Evolutionary conservation across 2,113 vertebrate genomes (phyloP).

Genomic region (Pagrus major): DNA sequence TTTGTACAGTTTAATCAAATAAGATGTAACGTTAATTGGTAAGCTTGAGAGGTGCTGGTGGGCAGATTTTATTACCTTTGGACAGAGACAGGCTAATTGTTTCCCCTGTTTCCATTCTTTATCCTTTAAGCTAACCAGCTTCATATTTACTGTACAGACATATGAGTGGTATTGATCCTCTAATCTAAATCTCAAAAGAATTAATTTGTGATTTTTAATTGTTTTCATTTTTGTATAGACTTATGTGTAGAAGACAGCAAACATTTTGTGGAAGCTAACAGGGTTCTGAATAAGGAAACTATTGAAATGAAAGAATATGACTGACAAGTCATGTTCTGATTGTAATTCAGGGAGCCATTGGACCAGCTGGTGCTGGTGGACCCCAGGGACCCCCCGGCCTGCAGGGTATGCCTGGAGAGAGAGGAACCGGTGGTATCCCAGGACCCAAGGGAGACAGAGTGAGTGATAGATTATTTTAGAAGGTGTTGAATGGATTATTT

Average conservation of each 20-base stretch:
- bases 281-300: too few relatives aligned
- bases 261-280: too few relatives aligned
- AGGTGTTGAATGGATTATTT: not conserved
- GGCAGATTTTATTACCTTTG: not conserved
- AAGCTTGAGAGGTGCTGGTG: not conserved
- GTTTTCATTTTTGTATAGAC: too few relatives aligned
- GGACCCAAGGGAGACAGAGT: conserved; percentile 97
- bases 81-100: not conserved
- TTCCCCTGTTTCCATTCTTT: not conserved
- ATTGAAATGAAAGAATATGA: not conserved
- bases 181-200: not conserved
- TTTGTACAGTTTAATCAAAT: not conserved
- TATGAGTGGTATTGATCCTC: not conserved
- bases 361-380: conserved; percentile 86
- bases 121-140: not conserved
- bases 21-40: not conserved
- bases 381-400: conserved; percentile 95
- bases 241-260: too few relatives aligned
- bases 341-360: conserved; percentile 88
- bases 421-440: conserved; percentile 90
- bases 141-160: not conserved
- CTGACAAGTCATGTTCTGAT: not conserved
- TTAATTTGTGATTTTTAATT: too few relatives aligned
- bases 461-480: conserved; percentile 66
- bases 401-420: conserved; percentile 97